Conservation (phyloP, 2,797 vertebrate genomes). For the Helostoma temminkii region DNA sequence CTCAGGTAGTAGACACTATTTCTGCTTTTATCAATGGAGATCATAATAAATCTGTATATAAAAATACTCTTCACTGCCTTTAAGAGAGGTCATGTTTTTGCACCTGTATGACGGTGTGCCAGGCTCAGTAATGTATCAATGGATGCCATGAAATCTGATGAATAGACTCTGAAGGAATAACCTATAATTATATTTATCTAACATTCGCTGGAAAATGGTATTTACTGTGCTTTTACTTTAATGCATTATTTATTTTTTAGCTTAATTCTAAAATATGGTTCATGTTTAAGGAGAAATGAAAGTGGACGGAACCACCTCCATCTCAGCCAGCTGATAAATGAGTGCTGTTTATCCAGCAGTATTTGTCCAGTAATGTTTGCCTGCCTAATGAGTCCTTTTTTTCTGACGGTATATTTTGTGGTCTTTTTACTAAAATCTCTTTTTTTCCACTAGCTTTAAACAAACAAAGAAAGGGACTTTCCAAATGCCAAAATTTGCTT, state of each 20-base stretch:
- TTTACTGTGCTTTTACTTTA: neutral
- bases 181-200: neutral
- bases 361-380: too few species aligned
- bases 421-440: neutral
- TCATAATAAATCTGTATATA: constrained; percentile 10
- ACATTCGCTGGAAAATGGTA: neutral
- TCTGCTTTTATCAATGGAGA: constrained; percentile 10
- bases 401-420: too few species aligned
- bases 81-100: neutral
- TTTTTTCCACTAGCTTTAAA: neutral
- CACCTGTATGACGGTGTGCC: neutral
- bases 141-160: neutral
- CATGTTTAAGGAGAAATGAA: too few species aligned
- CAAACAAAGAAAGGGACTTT: constrained; percentile 2
- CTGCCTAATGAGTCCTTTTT: too few species aligned
- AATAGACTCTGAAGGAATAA: neutral
- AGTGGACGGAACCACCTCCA: too few species aligned
- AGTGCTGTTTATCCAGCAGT: too few species aligned
- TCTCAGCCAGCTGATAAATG: too few species aligned
- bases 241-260: neutral
- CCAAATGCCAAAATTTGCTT: neutral
- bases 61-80: constrained; percentile 1
- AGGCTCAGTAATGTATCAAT: constrained; percentile 8
- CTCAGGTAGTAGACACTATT: constrained; percentile 1
- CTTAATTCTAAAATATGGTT: too few species aligned